Evolutionary conservation across 2,113 vertebrate genomes (phyloP).

Genomic region (Pipra filicauda): DNA sequence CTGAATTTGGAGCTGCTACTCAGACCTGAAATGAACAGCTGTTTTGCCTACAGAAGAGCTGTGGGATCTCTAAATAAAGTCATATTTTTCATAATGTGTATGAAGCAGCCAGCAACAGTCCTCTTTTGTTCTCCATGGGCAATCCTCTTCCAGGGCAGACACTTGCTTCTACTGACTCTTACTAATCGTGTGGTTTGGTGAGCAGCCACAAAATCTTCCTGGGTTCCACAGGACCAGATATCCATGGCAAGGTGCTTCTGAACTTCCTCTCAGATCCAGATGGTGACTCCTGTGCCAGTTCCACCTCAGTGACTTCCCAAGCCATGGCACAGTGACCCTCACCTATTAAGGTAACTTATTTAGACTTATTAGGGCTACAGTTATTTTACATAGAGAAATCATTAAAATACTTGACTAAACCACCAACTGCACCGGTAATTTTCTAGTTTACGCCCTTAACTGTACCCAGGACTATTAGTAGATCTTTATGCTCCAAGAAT

Average conservation of each 20-base stretch:
- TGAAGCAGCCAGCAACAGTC: background rate
- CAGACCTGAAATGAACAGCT: background rate
- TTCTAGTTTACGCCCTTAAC: background rate
- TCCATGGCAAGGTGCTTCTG: background rate
- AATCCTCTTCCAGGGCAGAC: background rate
- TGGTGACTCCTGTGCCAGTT: background rate
- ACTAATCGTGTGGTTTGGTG: background rate
- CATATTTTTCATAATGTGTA: background rate
- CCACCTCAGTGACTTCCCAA: background rate
- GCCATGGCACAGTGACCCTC: background rate
- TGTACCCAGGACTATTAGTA: background rate
- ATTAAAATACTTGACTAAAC: background rate
- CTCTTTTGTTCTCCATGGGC: background rate
- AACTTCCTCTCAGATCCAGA: background rate
- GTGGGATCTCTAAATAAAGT: background rate
- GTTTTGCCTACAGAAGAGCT: background rate
- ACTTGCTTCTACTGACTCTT: background rate
- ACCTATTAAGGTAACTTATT: background rate
- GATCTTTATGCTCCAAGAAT: background rate
- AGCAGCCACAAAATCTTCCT: background rate
- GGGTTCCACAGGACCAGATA: background rate
- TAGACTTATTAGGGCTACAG: background rate
- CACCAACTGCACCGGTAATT: background rate
- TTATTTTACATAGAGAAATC: background rate
- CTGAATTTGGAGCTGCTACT: background rate